Evolutionary conservation across 30 jellyfish, hydroid and myxozoan genomes (phyloP), one percentile per base, ranked within the genome.

Genomic region (Pseudorhiza aurosa): DNA sequence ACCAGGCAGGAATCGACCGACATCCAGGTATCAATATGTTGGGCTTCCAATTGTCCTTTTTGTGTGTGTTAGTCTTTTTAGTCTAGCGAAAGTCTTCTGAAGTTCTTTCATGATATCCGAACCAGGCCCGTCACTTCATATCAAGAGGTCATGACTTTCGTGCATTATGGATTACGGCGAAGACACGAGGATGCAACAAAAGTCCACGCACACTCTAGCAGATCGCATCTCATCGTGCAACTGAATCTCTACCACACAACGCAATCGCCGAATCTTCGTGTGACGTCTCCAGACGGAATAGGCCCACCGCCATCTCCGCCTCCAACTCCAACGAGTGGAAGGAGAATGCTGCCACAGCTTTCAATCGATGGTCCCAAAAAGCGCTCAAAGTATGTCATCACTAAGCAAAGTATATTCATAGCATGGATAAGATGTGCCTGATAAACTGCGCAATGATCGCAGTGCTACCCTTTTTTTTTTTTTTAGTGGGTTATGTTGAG

Each of bases 171-270:
- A 12, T 29, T 88, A 56, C 75, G 89, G 11, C 86, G 88, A 37
- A 90, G 97, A 46, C 97, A 82, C 75, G 97, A 88, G 42, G 97
- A 88, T 81, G 91, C 94, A 68, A 88, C 97, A 44, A 72, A 73
- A 24, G 95, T 88, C 0, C 97, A 88, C 58, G 94, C 97, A 55
- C 97, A 88, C 72, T 88, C 97, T 25, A 88, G 97, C 79, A 80
- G 97, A 17, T 88, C 97, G 7, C 97, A 88, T 67, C 87, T 88
- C 15, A 81, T 88, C 78, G 97, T 88, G 46, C 97, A 88, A 73
- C 82, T 88, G 57, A 88, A 88, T 72, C 87, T 88, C 27, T 81
- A 71, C 50, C 97, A 81, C 65, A 59, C 69, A 43, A 63, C 78
- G 21, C 83, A 72, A 65, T 53, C 85, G 40, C 39, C 88, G 24